phyloP scores from a whole-genome alignment of 2,113 vertebrate species.

The Mobula hypostoma region DNA sequence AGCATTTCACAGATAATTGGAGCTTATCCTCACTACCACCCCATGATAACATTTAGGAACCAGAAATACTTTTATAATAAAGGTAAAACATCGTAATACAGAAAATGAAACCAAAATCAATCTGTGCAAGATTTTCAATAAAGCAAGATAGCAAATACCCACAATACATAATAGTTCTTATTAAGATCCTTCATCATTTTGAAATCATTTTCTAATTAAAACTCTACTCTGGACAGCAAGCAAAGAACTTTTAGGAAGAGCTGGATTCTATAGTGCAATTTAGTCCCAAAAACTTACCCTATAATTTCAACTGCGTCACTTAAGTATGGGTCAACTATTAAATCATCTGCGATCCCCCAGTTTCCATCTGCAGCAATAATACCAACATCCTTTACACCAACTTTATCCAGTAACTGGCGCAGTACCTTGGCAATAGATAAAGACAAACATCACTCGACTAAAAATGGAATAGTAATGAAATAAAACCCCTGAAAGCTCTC shows the following conservation, averaged over 20 bases:
- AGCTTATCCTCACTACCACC: too few species aligned
- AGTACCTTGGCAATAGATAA: constrained; percentile 73
- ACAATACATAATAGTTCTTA: neutral
- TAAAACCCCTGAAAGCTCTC: neutral
- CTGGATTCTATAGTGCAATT: neutral
- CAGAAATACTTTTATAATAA: neutral
- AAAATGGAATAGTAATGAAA: neutral
- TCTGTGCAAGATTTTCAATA: neutral
- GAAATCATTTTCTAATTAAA: neutral
- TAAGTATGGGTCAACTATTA: constrained; percentile 68
- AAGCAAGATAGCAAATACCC: neutral
- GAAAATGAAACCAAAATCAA: neutral
- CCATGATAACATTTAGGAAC: too few species aligned
- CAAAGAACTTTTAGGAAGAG: neutral
- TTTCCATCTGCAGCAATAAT: constrained; percentile 77
- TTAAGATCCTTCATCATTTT: neutral
- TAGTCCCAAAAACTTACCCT: constrained; percentile 65
- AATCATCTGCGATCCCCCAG: constrained; percentile 63
- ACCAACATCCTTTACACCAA: constrained; percentile 61
- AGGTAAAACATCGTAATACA: neutral
- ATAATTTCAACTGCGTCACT: constrained; percentile 69
- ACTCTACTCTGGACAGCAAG: neutral
- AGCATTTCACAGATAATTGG: too few species aligned
- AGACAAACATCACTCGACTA: constrained; percentile 12
- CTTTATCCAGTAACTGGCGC: constrained; percentile 68